Evolutionary conservation across 2,888 invertebrate genomes (phyloP), one percentile per base, ranked within the genome.

Genomic region (Diaphora mendica): DNA sequence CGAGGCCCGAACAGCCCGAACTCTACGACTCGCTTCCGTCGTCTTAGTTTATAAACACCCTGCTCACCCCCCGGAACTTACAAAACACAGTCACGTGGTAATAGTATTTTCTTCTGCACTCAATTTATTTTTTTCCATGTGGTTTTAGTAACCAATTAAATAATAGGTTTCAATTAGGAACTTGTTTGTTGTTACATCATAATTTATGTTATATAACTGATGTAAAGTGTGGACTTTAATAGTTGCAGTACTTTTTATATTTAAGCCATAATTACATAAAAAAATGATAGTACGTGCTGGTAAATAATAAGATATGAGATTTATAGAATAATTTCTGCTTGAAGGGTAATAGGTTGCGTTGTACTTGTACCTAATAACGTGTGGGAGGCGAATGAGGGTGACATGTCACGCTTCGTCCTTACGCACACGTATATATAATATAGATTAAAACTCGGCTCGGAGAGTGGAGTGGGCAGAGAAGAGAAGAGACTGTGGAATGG

Each of bases 41-140:
- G 67, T 78, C 81, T 82, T 82, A 55, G 78, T 77, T 68, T 68
- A 11, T 26, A 70, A 74, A 62, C 80, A 74, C 84, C 82, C 75
- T 82, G 74, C 77, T 79, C 82, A 81, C 79, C 78, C 83, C 82
- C 81, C 77, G 72, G 78, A 86, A 85, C 80, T 84, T 83, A 86
- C 87, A 86, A 89, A 89, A 90, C 88, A 88, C 73, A 82, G 81
- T 84, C 91, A 90, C 90, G 89, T 90, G 90, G 87, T 76, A 71
- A 59, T 26, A 26, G 26, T 67, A 11, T 48, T 33, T 62, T 59
- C 42, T 62, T 35, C 15, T 62, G 30, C 30, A 42, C 59, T 20
- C 44, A 11, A 23, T 30, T 39, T 9, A 44, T 20, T 17, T 3
- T 44, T 17, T 44, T 44, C 15, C 0, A 62, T 30, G 17, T 62